Conservation (phyloP, 2,113 vertebrate genomes). For the Chaetorhynchus papuensis region DNA sequence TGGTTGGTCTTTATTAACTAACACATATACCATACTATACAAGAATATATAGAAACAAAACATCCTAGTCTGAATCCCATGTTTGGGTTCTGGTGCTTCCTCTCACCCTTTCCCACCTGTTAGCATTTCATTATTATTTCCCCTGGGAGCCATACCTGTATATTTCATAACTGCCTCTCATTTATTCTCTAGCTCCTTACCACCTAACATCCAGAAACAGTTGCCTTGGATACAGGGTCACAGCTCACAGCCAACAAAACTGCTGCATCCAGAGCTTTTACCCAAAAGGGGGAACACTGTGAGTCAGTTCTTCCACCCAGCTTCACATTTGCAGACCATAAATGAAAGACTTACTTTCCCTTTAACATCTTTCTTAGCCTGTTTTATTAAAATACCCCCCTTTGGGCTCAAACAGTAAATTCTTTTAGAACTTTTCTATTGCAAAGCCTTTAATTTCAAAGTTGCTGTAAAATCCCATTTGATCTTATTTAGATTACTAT, state of each 20-base stretch:
- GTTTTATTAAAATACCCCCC: background rate
- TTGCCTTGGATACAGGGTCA: conserved; percentile 57
- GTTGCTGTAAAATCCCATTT: background rate
- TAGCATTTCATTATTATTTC: background rate
- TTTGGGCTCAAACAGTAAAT: background rate
- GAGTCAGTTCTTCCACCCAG: background rate
- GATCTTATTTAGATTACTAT: background rate
- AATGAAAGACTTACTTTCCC: background rate
- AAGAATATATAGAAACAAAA: background rate
- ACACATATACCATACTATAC: background rate
- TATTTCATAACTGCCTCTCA: background rate
- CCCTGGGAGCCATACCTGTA: background rate
- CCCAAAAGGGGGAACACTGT: background rate
- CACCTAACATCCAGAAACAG: background rate
- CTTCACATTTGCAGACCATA: background rate
- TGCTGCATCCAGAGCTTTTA: background rate
- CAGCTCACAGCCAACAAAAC: background rate
- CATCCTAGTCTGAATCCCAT: background rate
- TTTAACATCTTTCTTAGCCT: background rate
- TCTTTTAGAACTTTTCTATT: background rate
- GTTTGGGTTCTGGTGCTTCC: background rate
- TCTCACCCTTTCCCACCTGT: background rate
- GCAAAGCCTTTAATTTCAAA: background rate
- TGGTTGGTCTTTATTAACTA: background rate
- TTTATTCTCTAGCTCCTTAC: background rate